Percentiles rank a stretch among this genome's conserved stretches.
Conservation (phyloP, 2,113 vertebrate species). For the Percopsis transmontana region DNA sequence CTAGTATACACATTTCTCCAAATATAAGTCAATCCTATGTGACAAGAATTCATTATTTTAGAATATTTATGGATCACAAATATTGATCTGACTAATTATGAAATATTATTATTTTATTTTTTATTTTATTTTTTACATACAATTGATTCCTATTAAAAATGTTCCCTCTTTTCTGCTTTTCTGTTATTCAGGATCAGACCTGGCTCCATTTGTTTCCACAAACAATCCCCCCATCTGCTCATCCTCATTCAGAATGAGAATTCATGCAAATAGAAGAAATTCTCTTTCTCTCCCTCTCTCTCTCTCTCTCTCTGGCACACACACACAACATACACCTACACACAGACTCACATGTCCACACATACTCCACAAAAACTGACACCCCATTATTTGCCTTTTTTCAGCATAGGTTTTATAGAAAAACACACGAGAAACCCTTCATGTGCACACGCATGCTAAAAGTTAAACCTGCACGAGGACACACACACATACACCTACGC, state of each 20-base stretch:
- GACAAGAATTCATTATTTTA: no score
- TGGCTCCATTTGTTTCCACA: not conserved
- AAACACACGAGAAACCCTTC: not conserved
- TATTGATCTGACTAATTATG: no score
- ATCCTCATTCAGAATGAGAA: not conserved
- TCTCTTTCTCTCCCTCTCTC: not conserved
- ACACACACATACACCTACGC: constrained; percentile 12
- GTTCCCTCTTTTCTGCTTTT: no score
- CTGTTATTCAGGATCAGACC: not conserved
- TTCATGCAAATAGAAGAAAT: not conserved
- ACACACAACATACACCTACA: not conserved
- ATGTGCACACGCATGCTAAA: constrained; percentile 1
- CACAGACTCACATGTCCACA: not conserved
- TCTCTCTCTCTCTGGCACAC: not conserved
- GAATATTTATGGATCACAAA: no score
- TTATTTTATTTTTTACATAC: no score
- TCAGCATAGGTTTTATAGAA: no score
- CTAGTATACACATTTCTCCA: no score
- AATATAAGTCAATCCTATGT: no score
- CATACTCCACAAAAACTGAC: not conserved
- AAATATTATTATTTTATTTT: no score
- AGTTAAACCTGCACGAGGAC: constrained; percentile 2
- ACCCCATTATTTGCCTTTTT: not conserved
- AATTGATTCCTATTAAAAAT: no score
- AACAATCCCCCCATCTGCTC: not conserved